A percentile compares a stretch with the other conserved stretches of the same genome.
Conservation (phyloP, 2,888 invertebrate genomes). For the Tetheella fluctuosa region DNA sequence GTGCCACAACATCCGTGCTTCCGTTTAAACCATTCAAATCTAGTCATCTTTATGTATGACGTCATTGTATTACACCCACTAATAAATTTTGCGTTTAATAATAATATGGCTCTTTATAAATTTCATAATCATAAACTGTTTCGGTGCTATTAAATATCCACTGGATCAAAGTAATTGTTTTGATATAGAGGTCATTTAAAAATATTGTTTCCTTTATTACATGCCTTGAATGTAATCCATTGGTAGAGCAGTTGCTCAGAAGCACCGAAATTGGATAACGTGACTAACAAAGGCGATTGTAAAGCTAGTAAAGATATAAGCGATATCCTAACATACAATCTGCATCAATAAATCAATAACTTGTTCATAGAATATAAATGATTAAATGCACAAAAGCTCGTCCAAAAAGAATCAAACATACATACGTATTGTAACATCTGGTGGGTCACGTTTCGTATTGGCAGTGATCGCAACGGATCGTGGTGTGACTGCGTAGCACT, state of each 20-base stretch:
- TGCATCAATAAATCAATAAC: too few species aligned
- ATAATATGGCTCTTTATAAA: background rate
- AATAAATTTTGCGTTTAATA: background rate
- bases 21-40: background rate
- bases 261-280: background rate
- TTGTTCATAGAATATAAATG: background rate
- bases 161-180: background rate
- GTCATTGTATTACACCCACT: background rate
- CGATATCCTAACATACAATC: too few species aligned
- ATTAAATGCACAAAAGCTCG: background rate
- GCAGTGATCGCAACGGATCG: constrained; percentile 5
- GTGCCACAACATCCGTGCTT: background rate
- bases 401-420: background rate
- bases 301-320: too few species aligned
- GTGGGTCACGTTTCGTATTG: constrained; percentile 7
- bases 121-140: background rate
- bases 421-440: too few species aligned
- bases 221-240: background rate
- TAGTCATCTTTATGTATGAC: background rate
- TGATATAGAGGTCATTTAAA: background rate
- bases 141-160: background rate
- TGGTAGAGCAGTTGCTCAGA: too few species aligned
- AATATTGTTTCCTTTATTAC: background rate
- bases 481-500: background rate
- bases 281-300: background rate